Conservation (phyloP, 1,140 invertebrate genomes). For the Papilio xuthus region DNA sequence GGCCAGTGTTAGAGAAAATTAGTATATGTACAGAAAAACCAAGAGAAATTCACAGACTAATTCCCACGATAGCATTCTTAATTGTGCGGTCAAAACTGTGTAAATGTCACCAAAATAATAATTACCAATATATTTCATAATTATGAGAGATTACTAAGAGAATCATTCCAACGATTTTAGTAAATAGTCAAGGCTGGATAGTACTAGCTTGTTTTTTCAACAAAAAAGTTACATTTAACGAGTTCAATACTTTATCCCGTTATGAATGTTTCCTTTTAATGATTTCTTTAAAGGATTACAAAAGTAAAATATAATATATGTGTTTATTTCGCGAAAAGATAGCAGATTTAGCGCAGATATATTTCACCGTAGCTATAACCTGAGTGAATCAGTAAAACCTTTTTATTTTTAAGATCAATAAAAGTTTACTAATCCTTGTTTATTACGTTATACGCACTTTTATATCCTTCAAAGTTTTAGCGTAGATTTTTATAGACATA, state of each 20-base stretch:
- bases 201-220: too few relatives aligned
- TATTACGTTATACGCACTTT: conserved; percentile 4
- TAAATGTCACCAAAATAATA: neutral
- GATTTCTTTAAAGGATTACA: neutral
- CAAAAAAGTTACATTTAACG: too few relatives aligned
- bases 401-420: conserved; percentile 9
- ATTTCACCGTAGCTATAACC: neutral
- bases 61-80: neutral
- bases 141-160: too few relatives aligned
- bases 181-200: neutral
- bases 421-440: neutral
- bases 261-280: neutral
- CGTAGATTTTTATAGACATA: neutral
- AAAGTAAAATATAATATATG: neutral
- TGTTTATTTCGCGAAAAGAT: neutral
- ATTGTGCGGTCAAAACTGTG: conserved; percentile 1
- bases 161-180: neutral
- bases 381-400: conserved; percentile 1
- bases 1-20: conserved; percentile 9
- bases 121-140: neutral
- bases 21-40: neutral
- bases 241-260: too few relatives aligned
- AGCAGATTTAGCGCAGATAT: neutral
- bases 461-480: neutral
- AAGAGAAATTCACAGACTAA: neutral